phyloP scores from a whole-genome alignment of 2,888 invertebrate genomes.

The Agrotis exclamationis region DNA sequence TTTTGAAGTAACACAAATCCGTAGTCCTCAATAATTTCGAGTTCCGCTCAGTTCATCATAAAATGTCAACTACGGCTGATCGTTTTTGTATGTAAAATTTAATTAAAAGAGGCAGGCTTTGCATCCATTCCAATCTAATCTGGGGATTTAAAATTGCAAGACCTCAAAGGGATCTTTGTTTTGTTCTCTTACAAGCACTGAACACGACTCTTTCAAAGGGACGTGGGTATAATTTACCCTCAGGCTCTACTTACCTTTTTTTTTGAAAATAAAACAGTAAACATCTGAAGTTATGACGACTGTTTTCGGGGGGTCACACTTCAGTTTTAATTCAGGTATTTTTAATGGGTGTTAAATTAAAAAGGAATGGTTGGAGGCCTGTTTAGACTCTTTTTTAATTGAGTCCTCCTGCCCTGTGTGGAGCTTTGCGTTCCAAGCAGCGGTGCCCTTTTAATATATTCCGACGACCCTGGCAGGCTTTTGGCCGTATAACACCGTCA shows the following conservation, averaged over 20 bases:
- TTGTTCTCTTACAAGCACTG: slow-evolving; percentile 13
- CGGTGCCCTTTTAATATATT: too few species aligned
- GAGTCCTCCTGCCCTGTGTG: too few species aligned
- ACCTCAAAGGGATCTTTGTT: slow-evolving; percentile 41
- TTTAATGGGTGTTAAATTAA: background rate
- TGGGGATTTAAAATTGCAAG: slow-evolving; percentile 30
- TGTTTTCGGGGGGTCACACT: slow-evolving; percentile 11
- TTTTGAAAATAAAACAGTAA: slow-evolving; percentile 32
- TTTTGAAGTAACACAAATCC: background rate
- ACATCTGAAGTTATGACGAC: slow-evolving; percentile 4
- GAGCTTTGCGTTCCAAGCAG: too few species aligned
- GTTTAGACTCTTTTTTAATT: background rate
- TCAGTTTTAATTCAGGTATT: slow-evolving; percentile 25
- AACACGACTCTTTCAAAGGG: slow-evolving; percentile 28
- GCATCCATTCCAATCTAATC: slow-evolving; percentile 13
- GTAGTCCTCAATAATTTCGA: background rate
- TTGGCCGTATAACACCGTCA: too few species aligned
- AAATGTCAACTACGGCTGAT: background rate
- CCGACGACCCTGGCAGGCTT: too few species aligned
- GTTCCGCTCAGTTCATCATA: background rate
- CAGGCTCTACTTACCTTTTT: slow-evolving; percentile 31
- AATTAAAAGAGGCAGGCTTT: slow-evolving; percentile 8
- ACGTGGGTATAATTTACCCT: slow-evolving; percentile 28
- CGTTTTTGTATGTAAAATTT: background rate
- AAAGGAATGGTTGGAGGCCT: background rate